Conservation (phyloP, 2,113 vertebrate species). For the Rafetus swinhoei region DNA sequence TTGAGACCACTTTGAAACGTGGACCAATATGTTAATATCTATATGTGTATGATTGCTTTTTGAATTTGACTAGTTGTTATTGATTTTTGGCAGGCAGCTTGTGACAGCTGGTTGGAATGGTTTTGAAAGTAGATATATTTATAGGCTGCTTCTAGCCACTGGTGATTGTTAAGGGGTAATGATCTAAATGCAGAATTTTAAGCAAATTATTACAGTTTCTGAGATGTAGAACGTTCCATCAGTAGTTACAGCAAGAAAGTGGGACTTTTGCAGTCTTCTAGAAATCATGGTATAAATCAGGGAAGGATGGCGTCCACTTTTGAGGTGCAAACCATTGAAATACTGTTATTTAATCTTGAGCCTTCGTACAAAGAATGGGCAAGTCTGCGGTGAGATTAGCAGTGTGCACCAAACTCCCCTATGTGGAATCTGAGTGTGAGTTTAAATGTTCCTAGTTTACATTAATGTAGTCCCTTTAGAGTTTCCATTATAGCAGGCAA, state of each 20-base stretch:
- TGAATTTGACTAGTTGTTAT: neutral
- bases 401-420: neutral
- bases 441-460: neutral
- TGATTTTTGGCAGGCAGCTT: neutral
- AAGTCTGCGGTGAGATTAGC: neutral
- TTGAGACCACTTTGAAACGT: neutral
- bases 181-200: neutral
- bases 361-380: accelerated
- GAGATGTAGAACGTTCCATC: neutral
- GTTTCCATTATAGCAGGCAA: neutral
- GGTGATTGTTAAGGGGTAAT: neutral
- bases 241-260: neutral
- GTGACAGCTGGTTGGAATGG: neutral
- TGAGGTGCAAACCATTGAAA: neutral
- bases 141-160: neutral
- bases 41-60: neutral
- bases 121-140: neutral
- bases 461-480: neutral
- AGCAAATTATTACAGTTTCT: neutral
- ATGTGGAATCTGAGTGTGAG: neutral
- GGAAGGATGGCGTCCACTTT: neutral
- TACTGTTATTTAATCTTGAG: neutral
- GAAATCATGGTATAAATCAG: neutral
- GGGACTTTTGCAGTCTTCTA: neutral
- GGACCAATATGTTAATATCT: neutral